These are phyloP conservation scores for Acanthurus lineatus DNA, from an alignment of 2,797 vertebrate genomes.

Conservation along the genomic window DNA sequence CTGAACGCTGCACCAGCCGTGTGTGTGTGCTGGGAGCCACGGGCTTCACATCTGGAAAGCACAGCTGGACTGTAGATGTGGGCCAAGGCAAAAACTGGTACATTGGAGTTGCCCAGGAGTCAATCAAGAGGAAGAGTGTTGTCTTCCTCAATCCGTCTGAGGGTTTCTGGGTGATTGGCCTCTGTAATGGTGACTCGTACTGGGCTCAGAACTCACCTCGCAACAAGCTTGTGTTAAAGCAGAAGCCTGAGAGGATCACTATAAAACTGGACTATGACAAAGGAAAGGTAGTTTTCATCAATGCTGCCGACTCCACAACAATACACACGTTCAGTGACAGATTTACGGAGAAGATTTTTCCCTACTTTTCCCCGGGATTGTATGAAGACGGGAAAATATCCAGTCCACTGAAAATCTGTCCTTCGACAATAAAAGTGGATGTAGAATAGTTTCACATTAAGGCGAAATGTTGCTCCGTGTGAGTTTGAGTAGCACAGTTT, in stretches of 20 bases:
- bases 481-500: not conserved
- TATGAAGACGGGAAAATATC: conserved; percentile 40
- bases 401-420: conserved; percentile 68
- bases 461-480: not conserved
- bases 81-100: conserved; percentile 74
- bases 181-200: conserved; percentile 58
- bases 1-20: conserved; percentile 71
- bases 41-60: conserved; percentile 76
- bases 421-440: conserved; percentile 49
- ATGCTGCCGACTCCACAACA: conserved; percentile 46
- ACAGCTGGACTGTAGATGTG: conserved; percentile 80
- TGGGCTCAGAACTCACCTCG: conserved; percentile 76
- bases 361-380: conserved; percentile 78
- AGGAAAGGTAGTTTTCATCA: conserved; percentile 80
- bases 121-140: conserved; percentile 74
- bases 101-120: conserved; percentile 76
- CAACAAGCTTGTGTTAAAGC: conserved; percentile 69
- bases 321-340: conserved; percentile 79
- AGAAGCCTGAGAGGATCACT: conserved; percentile 69
- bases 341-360: conserved; percentile 79
- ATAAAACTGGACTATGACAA: conserved; percentile 79
- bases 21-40: conserved; percentile 74
- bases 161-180: conserved; percentile 82
- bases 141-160: conserved; percentile 73
- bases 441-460: conserved; percentile 30